Base-by-base conservation (phyloP, 2,797 vertebrate species). In the Alectoris magna region DNA sequence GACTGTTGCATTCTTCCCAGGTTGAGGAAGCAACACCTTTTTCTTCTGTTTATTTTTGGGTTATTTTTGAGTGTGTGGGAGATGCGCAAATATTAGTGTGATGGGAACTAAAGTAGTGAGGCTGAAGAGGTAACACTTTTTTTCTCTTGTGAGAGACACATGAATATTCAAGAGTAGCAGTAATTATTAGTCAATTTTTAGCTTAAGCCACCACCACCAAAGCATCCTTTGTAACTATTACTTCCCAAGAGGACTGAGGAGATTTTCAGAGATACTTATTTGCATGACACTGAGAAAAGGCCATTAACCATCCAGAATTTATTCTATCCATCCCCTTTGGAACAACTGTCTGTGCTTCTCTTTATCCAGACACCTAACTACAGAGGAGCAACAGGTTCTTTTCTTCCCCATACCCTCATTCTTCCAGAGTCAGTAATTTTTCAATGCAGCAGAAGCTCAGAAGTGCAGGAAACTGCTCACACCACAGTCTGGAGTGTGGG, bases 401-500 rank as follows among this genome's bases (percentile, higher is more conserved):
- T 82, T 73, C 70, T 74, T 49, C 77, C 88, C 66, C 56, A 48
- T 96, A 39, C 39, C 38, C 51, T 94, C 72, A 82, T 93, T 88
- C 62, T 86, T 93, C 64, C 53, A 88, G 27, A 86, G 84, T 72
- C 78, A 91, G 64, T 90, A 93, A 14, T 64, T 90, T 94, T 96
- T 96, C 81, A 96, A 92, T 87, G 64, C 67, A 94, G 58, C 59
- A 88, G 82, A 91, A 91, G 24, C 63, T 92, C 82, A 92, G 60
- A 94, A 96, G 86, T 58, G 67, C 80, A 96, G 95, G 96, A 97
- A 96, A 82, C 88, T 93, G 67, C 84, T 95, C 80, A 94, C 93
- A 91, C 93, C 93, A 91, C 96, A 96, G 95, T 95, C 96, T 96
- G 95, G 91, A 95, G 71, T 94, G 94, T 76, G 87, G 94, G 86